These are phyloP conservation scores for Myrmophylax atrothorax DNA, from an alignment of 2,113 vertebrate genomes.

Conservation along the genomic window DNA sequence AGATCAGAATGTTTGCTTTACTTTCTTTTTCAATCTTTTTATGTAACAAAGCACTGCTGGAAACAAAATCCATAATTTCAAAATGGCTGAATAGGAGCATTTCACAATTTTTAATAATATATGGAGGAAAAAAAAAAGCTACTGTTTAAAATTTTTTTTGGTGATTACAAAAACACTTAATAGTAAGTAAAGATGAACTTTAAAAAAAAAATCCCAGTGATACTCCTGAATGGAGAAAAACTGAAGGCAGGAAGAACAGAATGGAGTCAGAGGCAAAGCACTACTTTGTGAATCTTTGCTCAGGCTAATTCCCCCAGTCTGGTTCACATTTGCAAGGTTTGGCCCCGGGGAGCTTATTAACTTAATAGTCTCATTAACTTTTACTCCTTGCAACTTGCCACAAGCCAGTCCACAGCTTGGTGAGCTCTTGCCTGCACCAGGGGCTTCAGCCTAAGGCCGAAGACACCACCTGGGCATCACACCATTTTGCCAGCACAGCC, in stretches of 20 bases:
- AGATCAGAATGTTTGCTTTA: neutral
- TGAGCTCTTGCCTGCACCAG: neutral
- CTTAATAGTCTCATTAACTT: neutral
- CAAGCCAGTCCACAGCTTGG: neutral
- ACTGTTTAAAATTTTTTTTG: too few relatives aligned
- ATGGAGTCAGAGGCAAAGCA: neutral
- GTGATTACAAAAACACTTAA: neutral
- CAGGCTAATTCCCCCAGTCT: neutral
- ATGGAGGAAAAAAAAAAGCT: neutral
- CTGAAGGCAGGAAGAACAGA: neutral
- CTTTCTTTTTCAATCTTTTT: neutral
- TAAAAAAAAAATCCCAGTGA: fast-evolving
- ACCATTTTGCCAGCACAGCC: neutral
- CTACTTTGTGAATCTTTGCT: neutral
- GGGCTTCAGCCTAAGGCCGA: neutral
- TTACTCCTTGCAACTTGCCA: neutral
- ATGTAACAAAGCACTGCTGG: neutral
- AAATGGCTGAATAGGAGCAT: neutral
- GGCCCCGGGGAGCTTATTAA: neutral
- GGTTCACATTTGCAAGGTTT: neutral
- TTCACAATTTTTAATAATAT: neutral
- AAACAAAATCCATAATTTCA: neutral
- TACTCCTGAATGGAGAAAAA: neutral
- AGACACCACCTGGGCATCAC: fast-evolving
- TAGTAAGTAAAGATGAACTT: neutral